Base-by-base conservation (phyloP, 2,113 vertebrate species). In the Argyrosomus japonicus region DNA sequence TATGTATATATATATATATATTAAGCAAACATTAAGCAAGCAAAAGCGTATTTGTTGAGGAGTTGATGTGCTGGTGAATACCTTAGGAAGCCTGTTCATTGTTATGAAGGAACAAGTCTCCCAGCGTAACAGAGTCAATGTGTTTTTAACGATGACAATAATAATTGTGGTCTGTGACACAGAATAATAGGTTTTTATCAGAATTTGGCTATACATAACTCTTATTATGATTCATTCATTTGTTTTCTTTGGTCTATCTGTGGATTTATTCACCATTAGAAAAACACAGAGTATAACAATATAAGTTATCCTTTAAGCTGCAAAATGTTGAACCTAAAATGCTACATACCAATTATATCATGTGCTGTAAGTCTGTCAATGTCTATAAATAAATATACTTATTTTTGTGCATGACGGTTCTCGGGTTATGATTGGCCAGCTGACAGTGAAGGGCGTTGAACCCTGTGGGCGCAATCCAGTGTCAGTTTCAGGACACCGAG, bases 351-450 rank as follows among this genome's bases (percentile, higher is more conserved):
- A 4, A 63, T 62, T 67, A 45, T 79, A 58, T 53, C 13, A 23
- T 60, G 3, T 57, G 25, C 27, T 51, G 7, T 29, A 14, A 6
- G 63, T 56, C 27, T 50, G 40, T 61, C 45, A 56, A 61, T 18
- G 57, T 62, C 89, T 92, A 92, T 85, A 91, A 92, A 93, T 94
- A 94, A 60, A 65, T 3, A 2, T 45, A 17, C 63, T 67, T 70
- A 56, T 77, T 73, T 83, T 53, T 54, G 63, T 48, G 15, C 43
- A 1, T 23, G 50, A 18, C 17, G 45, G n/a, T 12, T 53, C 13
- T 57, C 45, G 19, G 27, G 1, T 75, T 67, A 19, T 84, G 81
- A 92, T 92, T 89, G 89, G 88, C 8, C 15, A 15, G 25, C 23
- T 36, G 1, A 17, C 21, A 11, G 25, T 6, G 14, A 14, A 19